Conservation (phyloP, 2,888 invertebrate genomes). For the Isoperla grammatica region DNA sequence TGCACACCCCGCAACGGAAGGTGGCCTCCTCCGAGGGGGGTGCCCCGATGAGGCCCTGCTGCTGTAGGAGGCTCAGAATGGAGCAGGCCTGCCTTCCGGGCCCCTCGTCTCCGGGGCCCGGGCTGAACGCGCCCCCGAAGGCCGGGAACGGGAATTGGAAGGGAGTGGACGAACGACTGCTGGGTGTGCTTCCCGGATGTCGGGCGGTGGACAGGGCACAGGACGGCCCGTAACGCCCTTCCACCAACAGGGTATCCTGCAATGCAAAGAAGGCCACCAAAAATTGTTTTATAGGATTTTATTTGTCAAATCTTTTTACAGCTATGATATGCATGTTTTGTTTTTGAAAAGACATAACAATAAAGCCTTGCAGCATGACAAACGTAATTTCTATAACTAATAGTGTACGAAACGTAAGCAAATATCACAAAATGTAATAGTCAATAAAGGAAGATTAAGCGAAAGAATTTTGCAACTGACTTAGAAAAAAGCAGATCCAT, state of each 20-base stretch:
- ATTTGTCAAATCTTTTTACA: conserved; percentile 83
- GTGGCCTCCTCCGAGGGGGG: conserved; percentile 33
- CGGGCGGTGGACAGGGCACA: conserved; percentile 30
- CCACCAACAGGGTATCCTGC: conserved; percentile 36
- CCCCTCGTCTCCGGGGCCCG: conserved; percentile 40
- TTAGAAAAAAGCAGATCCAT: conserved; percentile 31
- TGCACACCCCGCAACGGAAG: conserved; percentile 73
- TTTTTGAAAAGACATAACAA: conserved; percentile 55
- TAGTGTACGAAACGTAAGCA: conserved; percentile 28
- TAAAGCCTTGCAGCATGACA: conserved; percentile 53
- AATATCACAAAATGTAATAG: conserved; percentile 28
- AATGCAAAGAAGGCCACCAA: conserved; percentile 30
- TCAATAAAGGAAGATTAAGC: conserved; percentile 26
- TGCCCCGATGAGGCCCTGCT: conserved; percentile 45
- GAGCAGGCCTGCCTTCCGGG: conserved; percentile 25
- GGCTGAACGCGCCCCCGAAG: conserved; percentile 50
- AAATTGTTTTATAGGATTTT: conserved; percentile 46
- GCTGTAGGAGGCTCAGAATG: conserved; percentile 44
- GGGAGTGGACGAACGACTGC: conserved; percentile 50
- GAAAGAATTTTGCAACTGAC: conserved; percentile 31
- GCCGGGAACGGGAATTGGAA: conserved; percentile 53
- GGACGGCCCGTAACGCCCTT: conserved; percentile 35
- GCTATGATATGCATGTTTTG: conserved; percentile 88
- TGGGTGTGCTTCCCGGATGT: conserved; percentile 40
- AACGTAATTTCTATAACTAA: conserved; percentile 39